A percentile compares a stretch with the other conserved stretches of the same genome.
Conservation (phyloP, 2,888 invertebrate genomes). For the Cordilura impudica region DNA sequence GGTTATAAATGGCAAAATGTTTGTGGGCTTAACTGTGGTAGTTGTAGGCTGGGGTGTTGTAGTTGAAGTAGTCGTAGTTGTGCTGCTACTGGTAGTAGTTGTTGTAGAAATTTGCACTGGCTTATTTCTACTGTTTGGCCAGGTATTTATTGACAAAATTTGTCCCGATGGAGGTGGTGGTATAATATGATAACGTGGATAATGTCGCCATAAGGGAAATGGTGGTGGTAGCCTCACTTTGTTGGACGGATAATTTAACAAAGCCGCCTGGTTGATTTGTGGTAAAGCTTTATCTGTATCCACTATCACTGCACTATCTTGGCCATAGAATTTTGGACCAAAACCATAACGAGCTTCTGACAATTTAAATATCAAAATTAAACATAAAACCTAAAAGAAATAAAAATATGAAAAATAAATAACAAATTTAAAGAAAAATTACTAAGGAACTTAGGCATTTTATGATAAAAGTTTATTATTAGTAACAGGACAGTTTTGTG, state of each 20-base stretch:
- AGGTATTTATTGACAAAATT: constrained; percentile 43
- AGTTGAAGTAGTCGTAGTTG: constrained; percentile 33
- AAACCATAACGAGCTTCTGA: constrained; percentile 48
- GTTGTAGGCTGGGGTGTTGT: neutral
- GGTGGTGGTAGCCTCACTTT: constrained; percentile 65
- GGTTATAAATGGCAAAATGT: neutral
- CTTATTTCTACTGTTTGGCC: neutral
- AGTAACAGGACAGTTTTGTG: no score
- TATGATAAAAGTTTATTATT: no score
- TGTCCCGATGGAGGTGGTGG: constrained; percentile 44
- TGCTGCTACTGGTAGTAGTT: neutral
- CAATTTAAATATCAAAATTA: constrained; percentile 46
- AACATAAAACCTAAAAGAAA: constrained; percentile 28
- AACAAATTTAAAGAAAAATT: neutral
- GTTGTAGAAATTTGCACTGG: neutral
- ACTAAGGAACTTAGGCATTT: no score
- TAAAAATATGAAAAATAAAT: neutral
- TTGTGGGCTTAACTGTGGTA: neutral
- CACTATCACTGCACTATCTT: constrained; percentile 67
- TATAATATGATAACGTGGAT: constrained; percentile 65
- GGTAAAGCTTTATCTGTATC: constrained; percentile 61
- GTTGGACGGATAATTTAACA: constrained; percentile 58
- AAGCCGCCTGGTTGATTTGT: constrained; percentile 18
- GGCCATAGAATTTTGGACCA: constrained; percentile 65
- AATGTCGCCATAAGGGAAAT: constrained; percentile 65